Evolutionary conservation across 2,888 invertebrate species (phyloP).

Genomic region (Microctonus brassicae): DNA sequence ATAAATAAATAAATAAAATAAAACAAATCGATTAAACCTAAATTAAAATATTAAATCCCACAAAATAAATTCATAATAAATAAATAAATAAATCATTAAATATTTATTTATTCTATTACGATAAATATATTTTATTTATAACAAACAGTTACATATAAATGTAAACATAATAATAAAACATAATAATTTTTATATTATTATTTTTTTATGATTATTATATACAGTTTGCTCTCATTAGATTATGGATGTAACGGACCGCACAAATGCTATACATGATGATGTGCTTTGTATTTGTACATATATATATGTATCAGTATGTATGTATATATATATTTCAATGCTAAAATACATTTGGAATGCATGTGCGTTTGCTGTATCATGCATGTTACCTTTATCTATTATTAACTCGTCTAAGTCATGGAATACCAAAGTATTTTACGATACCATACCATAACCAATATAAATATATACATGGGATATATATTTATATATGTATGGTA

Average conservation of each 20-base stretch:
- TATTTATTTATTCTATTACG: background rate
- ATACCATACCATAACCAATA: conserved; percentile 1
- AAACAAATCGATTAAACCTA: too few relatives aligned
- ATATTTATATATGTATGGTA: background rate
- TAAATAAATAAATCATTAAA: background rate
- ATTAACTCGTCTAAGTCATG: conserved; percentile 46
- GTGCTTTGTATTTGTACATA: background rate
- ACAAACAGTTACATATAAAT: background rate
- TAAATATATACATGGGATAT: conserved; percentile 5
- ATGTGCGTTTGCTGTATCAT: conserved; percentile 10
- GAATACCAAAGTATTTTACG: conserved; percentile 48
- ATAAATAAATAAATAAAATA: background rate
- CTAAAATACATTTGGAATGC: conserved; percentile 29
- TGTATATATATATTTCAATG: conserved; percentile 30
- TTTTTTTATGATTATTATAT: background rate
- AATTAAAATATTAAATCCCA: too few relatives aligned
- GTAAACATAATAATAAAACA: background rate
- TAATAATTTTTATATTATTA: background rate
- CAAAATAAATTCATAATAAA: background rate
- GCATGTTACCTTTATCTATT: conserved; percentile 42
- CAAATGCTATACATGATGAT: conserved; percentile 13
- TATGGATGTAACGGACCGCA: conserved; percentile 44
- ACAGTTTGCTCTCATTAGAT: conserved; percentile 42
- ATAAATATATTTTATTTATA: background rate
- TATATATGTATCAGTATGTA: conserved; percentile 25